phyloP scores from a whole-genome alignment of 2,797 vertebrate genomes.

The Acanthis flammea region DNA sequence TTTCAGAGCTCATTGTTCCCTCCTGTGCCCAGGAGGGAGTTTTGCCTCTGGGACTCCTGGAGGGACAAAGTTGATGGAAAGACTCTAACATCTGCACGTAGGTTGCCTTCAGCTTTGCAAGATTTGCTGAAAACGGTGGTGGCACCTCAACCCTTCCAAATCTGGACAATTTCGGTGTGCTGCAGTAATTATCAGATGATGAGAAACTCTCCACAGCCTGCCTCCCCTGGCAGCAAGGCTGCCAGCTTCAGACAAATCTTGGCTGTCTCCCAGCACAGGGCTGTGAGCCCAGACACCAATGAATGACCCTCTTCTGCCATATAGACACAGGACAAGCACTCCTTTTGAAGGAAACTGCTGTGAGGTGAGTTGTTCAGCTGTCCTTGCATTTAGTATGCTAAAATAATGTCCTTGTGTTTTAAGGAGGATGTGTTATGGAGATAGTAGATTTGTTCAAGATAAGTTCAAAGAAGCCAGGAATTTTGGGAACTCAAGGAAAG shows the following conservation, averaged over 20 bases:
- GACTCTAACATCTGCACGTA: rapidly evolving
- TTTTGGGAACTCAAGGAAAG: background rate
- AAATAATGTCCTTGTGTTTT: background rate
- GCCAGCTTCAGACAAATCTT: background rate
- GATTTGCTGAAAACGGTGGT: background rate
- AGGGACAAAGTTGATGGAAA: background rate
- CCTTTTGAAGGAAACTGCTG: background rate
- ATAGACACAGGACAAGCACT: rapidly evolving
- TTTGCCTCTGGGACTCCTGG: background rate
- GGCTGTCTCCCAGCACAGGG: background rate
- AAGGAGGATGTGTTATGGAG: background rate
- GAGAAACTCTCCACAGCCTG: background rate
- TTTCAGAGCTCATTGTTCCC: background rate
- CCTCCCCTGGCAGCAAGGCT: background rate
- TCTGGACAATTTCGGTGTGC: background rate
- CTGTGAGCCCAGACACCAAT: background rate
- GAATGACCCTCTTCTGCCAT: background rate
- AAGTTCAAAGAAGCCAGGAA: background rate
- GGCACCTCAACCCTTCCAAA: background rate
- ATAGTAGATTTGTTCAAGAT: background rate
- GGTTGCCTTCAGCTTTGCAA: background rate
- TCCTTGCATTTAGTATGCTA: background rate
- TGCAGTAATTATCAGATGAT: background rate
- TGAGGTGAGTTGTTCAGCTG: background rate
- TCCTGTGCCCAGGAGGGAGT: background rate